Evolutionary conservation across 2,888 invertebrate species (phyloP), one percentile per base, ranked within the genome.

Genomic region (Lasioglossum lativentre): DNA sequence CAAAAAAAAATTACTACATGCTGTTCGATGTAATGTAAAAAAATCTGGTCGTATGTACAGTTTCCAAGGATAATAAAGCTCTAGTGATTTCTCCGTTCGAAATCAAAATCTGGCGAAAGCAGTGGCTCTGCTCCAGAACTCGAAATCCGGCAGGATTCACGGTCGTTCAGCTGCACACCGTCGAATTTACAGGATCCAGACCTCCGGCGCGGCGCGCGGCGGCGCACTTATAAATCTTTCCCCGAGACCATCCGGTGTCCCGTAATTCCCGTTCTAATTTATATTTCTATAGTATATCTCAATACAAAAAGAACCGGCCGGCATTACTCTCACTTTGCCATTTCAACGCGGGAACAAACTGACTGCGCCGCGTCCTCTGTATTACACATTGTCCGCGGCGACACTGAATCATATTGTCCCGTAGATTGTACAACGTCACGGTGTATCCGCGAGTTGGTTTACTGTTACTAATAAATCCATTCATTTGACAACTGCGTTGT

Each of bases 381-480:
- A 63, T 72, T 75, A 42, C 27, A 56, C 77, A 73, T 73, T 82
- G 82, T 78, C 47, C 63, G 16, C n/a, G 12, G 52, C 47, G 27
- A 52, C 66, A 52, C 30, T 45, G 79, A 42, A 27, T 78, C 82
- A 47, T 72, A 82, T 82, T 82, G 78, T 63, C 74, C 76, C 47
- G 52, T 56, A 27, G 30, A 71, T 34, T 66, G 63, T 45, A 74
- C 47, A 78, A 83, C 78, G 74, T 83, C 84, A 84, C 78, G 74
- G 74, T 40, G 63, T 84, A 84, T 84, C 84, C 84, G 42, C 34
- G 40, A 30, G 52, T 42, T 83, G 78, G 78, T 84, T 84, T 84
- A 83, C 74, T 47, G 84, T 84, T 83, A 74, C 84, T 83, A 84
- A 84, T 84, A 84, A 84, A 84, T 84, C 84, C 78, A 78, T 47